phyloP scores from a whole-genome alignment of 2,888 invertebrate species.

The Harpalus rubripes region DNA sequence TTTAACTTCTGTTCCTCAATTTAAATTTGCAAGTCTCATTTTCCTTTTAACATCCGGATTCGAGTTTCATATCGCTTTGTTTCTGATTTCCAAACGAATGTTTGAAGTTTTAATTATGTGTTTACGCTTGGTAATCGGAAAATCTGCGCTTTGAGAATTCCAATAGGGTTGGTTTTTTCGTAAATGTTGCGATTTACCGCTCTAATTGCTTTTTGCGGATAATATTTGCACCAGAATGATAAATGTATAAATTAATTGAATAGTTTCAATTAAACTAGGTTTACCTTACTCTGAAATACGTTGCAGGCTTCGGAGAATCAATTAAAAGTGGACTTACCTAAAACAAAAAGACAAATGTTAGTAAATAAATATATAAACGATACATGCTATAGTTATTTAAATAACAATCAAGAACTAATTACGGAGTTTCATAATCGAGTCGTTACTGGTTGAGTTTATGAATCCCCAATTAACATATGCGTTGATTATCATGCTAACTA shows the following conservation, averaged over 20 bases:
- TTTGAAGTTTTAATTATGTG: constrained; percentile 65
- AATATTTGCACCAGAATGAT: neutral
- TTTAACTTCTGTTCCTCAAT: constrained; percentile 61
- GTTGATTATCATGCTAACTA: too few relatives aligned
- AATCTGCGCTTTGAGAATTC: constrained; percentile 23
- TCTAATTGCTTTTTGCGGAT: constrained; percentile 15
- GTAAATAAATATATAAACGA: too few relatives aligned
- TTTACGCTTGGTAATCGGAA: constrained; percentile 53
- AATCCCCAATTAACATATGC: too few relatives aligned
- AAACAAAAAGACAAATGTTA: neutral
- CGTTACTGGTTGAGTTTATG: too few relatives aligned
- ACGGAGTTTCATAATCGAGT: too few relatives aligned
- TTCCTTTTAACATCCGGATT: constrained; percentile 36
- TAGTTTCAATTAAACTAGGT: constrained; percentile 11
- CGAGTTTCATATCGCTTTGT: constrained; percentile 11
- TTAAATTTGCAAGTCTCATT: constrained; percentile 59
- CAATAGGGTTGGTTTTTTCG: neutral
- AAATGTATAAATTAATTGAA: constrained; percentile 19
- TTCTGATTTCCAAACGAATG: constrained; percentile 33
- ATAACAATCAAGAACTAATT: too few relatives aligned
- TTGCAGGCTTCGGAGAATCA: neutral
- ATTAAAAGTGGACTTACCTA: constrained; percentile 6
- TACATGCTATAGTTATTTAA: too few relatives aligned
- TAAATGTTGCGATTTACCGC: neutral
- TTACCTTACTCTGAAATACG: neutral